A percentile compares a stretch with the other conserved stretches of the same genome.
These are phyloP conservation scores for Sebastes itinus DNA, from an alignment of 2,797 vertebrate species.

Conservation along the genomic window DNA sequence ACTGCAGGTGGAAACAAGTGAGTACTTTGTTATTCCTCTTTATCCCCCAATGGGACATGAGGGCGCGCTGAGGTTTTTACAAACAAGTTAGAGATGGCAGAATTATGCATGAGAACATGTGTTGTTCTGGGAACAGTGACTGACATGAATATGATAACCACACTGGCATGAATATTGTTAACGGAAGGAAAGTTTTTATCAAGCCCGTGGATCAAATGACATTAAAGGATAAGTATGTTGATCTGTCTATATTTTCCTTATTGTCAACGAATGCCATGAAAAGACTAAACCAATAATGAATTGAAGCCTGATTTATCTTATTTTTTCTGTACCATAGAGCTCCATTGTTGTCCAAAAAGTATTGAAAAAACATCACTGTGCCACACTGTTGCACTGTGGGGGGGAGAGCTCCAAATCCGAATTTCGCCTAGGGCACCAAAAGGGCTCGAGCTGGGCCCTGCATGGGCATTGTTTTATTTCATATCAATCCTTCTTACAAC, in stretches of 20 bases:
- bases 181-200: neutral
- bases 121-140: slow-evolving; percentile 42
- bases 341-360: neutral
- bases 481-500: neutral
- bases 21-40: slow-evolving; percentile 39
- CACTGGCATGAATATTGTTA: slow-evolving; percentile 16
- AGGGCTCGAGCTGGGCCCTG: no score
- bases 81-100: slow-evolving; percentile 28
- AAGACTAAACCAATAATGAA: neutral
- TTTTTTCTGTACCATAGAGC: neutral
- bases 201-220: neutral
- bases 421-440: no score
- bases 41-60: slow-evolving; percentile 19
- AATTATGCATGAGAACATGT: slow-evolving; percentile 63
- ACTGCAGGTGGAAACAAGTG: slow-evolving; percentile 26
- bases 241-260: neutral
- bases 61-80: slow-evolving; percentile 25
- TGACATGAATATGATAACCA: slow-evolving; percentile 38
- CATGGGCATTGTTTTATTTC: neutral
- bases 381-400: neutral
- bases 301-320: neutral
- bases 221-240: neutral
- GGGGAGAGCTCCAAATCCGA: no score
- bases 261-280: neutral
- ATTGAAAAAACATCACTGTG: neutral